Conservation (phyloP, 2,113 vertebrate genomes). For the Lepus europaeus region DNA sequence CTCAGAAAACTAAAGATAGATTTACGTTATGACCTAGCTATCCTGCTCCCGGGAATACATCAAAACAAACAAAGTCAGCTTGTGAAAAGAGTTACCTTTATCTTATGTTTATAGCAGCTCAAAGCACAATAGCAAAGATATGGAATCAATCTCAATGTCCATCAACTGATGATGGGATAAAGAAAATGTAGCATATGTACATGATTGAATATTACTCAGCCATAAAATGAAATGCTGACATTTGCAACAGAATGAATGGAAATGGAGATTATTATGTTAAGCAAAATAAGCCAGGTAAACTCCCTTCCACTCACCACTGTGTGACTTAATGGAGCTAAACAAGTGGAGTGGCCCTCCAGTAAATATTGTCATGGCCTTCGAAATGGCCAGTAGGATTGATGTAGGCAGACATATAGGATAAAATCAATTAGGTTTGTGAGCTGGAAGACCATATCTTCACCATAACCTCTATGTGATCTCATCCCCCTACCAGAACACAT, state of each 20-base stretch:
- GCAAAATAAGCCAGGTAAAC: neutral
- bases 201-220: neutral
- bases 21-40: too few species aligned
- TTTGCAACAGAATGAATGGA: neutral
- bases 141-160: neutral
- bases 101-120: neutral
- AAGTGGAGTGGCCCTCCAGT: neutral
- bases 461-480: too few species aligned
- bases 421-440: too few species aligned
- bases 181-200: neutral
- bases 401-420: too few species aligned
- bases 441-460: too few species aligned
- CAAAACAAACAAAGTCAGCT: neutral
- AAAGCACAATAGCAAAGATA: neutral
- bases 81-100: neutral
- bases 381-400: neutral
- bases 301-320: neutral
- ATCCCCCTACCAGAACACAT: too few species aligned
- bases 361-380: neutral
- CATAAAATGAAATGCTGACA: neutral
- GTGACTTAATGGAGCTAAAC: neutral
- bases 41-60: neutral
- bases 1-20: neutral
- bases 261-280: neutral
- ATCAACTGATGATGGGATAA: neutral